These are phyloP conservation scores for Entelurus aequoreus DNA, from an alignment of 2,113 vertebrate genomes.

Conservation along the genomic window DNA sequence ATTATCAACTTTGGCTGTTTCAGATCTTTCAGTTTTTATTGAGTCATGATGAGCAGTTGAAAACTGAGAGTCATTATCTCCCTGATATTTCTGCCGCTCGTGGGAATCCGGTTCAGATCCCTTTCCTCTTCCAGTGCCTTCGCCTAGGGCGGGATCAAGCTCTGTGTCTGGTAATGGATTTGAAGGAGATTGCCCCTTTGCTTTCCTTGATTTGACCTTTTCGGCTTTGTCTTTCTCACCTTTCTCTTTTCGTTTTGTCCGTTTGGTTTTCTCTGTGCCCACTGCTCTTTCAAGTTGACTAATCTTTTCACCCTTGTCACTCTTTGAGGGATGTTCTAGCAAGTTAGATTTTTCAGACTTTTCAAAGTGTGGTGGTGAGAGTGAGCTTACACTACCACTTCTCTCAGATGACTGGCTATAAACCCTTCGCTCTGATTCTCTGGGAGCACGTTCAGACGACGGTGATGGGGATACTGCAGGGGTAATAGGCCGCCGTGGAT, in stretches of 20 bases:
- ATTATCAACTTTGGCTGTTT: slow-evolving; percentile 78
- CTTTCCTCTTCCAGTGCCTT: slow-evolving; percentile 73
- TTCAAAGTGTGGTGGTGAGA: slow-evolving; percentile 89
- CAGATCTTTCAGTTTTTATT: slow-evolving; percentile 77
- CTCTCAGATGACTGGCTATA: slow-evolving; percentile 93
- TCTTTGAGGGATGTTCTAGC: slow-evolving; percentile 79
- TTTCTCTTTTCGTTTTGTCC: slow-evolving; percentile 86
- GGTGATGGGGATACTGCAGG: slow-evolving; percentile 84
- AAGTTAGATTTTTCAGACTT: slow-evolving; percentile 80
- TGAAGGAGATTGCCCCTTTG: slow-evolving; percentile 84
- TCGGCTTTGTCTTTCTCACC: slow-evolving; percentile 83
- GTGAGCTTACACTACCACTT: slow-evolving; percentile 90
- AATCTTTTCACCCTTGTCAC: slow-evolving; percentile 83
- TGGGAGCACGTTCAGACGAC: slow-evolving; percentile 83
- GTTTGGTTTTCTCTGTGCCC: slow-evolving; percentile 82
- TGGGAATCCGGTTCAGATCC: slow-evolving; percentile 75
- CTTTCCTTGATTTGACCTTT: slow-evolving; percentile 81
- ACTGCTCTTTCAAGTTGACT: slow-evolving; percentile 72
- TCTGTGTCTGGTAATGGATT: slow-evolving; percentile 81
- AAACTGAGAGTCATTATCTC: slow-evolving; percentile 78
- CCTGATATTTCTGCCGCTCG: slow-evolving; percentile 82
- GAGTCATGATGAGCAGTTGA: slow-evolving; percentile 70
- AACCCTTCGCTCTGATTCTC: slow-evolving; percentile 87
- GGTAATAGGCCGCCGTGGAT: slow-evolving; percentile 82
- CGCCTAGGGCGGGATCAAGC: slow-evolving; percentile 79